A percentile compares a stretch with the other conserved stretches of the same genome.
These are phyloP conservation scores for Pteronura brasiliensis DNA, from an alignment of 2,113 vertebrate species.

Conservation along the genomic window DNA sequence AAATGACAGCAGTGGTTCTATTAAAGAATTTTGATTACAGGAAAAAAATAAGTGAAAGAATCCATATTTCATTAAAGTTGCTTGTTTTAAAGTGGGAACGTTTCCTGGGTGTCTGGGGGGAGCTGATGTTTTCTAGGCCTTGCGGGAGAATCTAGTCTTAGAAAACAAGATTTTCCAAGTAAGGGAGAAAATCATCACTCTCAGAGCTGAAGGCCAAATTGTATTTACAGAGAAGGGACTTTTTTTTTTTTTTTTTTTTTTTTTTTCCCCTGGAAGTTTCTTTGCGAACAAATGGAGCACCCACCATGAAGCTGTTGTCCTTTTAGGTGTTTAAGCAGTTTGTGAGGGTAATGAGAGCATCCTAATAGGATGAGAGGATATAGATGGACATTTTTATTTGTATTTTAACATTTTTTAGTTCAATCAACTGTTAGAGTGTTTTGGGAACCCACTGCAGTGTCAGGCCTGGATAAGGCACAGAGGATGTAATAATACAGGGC, in stretches of 20 bases:
- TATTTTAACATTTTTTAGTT: neutral
- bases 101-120: neutral
- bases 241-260: neutral
- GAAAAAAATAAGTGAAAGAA: neutral
- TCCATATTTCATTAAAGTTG: neutral
- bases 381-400: neutral
- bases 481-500: rapidly evolving
- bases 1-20: neutral
- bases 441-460: neutral
- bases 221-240: neutral
- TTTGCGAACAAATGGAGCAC: neutral
- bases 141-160: neutral
- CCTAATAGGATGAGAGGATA: neutral
- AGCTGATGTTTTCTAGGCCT: neutral
- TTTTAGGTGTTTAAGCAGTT: neutral
- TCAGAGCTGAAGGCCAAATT: neutral
- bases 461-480: neutral
- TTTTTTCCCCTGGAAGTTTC: neutral
- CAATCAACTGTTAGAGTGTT: neutral
- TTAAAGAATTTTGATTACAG: constrained; percentile 15
- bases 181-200: neutral
- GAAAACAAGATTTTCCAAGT: neutral
- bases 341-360: neutral
- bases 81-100: constrained; percentile 10
- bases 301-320: neutral